Evolutionary conservation across 2,797 vertebrate species (phyloP).

Genomic region (Lacerta viridis): DNA sequence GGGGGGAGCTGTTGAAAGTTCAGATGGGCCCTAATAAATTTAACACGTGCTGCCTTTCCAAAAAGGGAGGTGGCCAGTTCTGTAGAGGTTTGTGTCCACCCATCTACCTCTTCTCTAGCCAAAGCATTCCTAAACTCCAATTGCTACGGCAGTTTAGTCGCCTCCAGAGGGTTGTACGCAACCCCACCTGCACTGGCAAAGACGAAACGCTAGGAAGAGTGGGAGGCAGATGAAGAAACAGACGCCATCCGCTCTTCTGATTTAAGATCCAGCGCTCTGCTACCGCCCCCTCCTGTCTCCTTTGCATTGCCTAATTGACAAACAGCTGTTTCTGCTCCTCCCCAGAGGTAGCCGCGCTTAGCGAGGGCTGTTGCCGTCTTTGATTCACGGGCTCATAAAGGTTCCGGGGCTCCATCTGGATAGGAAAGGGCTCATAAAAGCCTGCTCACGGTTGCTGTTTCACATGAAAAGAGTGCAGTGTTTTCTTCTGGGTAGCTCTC

Average conservation of each 20-base stretch:
- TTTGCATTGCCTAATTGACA: conserved; percentile 17
- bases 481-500: too few relatives aligned
- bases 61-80: background rate
- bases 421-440: conserved; percentile 17
- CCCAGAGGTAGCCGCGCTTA: conserved; percentile 3
- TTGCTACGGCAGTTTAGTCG: background rate
- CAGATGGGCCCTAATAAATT: too few relatives aligned
- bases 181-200: conserved; percentile 27
- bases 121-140: conserved; percentile 6
- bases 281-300: background rate
- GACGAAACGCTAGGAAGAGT: conserved; percentile 9
- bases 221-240: conserved; percentile 26
- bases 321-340: conserved; percentile 39
- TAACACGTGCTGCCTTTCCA: background rate
- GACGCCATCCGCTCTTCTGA: conserved; percentile 15
- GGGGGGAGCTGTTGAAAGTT: too few relatives aligned
- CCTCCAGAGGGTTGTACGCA: conserved; percentile 22
- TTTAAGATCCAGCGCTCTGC: background rate
- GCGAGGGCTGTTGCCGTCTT: background rate
- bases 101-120: background rate
- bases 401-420: conserved; percentile 27
- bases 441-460: background rate
- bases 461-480: conserved; percentile 2
- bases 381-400: conserved; percentile 36
- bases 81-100: background rate